phyloP scores from a whole-genome alignment of 2,888 invertebrate genomes.

The Pollenia amentaria region DNA sequence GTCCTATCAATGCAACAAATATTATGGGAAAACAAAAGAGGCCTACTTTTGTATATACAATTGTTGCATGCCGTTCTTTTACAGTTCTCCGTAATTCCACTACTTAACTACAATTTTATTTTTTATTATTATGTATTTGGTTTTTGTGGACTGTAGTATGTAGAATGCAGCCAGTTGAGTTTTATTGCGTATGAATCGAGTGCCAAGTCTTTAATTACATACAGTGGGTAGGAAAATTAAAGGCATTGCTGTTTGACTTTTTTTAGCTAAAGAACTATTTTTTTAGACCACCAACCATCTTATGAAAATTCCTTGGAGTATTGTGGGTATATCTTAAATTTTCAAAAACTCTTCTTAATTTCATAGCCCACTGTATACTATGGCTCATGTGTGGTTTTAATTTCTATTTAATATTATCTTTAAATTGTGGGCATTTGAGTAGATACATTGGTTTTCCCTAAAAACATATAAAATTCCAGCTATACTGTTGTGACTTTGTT shows the following conservation, averaged over 20 bases:
- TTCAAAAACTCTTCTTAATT: neutral
- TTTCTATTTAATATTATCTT: conserved; percentile 53
- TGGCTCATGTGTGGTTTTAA: conserved; percentile 37
- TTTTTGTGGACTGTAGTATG: conserved; percentile 23
- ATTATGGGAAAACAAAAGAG: conserved; percentile 45
- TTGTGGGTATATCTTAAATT: neutral
- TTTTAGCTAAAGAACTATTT: neutral
- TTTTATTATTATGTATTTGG: conserved; percentile 39
- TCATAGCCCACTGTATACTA: conserved; percentile 8
- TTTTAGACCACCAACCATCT: too few species aligned
- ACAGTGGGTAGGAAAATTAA: neutral
- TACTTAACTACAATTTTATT: conserved; percentile 27
- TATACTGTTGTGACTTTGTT: conserved; percentile 9
- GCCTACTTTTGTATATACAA: conserved; percentile 3
- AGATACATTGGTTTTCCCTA: neutral
- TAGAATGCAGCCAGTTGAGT: conserved; percentile 6
- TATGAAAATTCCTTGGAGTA: too few species aligned
- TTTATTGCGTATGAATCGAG: conserved; percentile 1
- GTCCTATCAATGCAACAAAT: conserved; percentile 60
- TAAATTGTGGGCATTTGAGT: conserved; percentile 13
- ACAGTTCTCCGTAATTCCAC: conserved; percentile 15
- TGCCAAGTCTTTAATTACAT: conserved; percentile 44
- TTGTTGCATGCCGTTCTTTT: conserved; percentile 41
- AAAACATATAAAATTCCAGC: neutral
- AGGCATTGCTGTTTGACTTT: neutral